These are phyloP conservation scores for Eubucco bourcierii DNA, from an alignment of 2,113 vertebrate genomes.

Conservation along the genomic window DNA sequence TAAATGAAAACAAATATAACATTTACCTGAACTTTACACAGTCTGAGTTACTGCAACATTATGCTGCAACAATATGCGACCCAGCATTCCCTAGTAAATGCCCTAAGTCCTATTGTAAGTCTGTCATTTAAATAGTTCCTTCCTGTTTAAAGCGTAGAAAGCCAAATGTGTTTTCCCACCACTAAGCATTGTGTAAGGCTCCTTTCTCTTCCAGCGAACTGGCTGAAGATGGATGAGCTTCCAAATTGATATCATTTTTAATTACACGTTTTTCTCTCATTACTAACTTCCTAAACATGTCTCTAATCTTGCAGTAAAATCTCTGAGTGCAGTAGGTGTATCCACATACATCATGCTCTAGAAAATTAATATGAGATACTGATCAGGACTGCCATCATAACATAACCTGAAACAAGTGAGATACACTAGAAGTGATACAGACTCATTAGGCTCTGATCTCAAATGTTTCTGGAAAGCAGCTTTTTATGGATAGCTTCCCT, in stretches of 20 bases:
- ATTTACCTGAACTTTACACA: not conserved
- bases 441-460: not conserved
- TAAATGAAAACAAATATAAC: not conserved
- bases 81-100: conserved; percentile 14
- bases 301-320: conserved; percentile 48
- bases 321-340: conserved; percentile 17
- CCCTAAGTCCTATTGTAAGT: conserved; percentile 46
- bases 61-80: not conserved
- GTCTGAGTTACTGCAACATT: not conserved
- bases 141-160: conserved; percentile 66
- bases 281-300: conserved; percentile 66
- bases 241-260: conserved; percentile 60
- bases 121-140: conserved; percentile 61
- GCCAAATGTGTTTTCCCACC: conserved; percentile 63
- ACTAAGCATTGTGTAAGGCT: conserved; percentile 49
- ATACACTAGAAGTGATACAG: conserved; percentile 10
- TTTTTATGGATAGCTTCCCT: not conserved
- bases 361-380: conserved; percentile 66
- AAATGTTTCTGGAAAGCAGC: conserved; percentile 43
- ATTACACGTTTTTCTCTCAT: conserved; percentile 54
- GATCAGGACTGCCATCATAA: conserved; percentile 59
- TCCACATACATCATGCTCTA: conserved; percentile 37
- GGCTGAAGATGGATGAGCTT: conserved; percentile 65
- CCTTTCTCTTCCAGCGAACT: conserved; percentile 59
- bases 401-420: conserved; percentile 47